A percentile compares a stretch with the other conserved stretches of the same genome.
Conservation (phyloP, 2,113 vertebrate species). For the Aleadryas rufinucha region DNA sequence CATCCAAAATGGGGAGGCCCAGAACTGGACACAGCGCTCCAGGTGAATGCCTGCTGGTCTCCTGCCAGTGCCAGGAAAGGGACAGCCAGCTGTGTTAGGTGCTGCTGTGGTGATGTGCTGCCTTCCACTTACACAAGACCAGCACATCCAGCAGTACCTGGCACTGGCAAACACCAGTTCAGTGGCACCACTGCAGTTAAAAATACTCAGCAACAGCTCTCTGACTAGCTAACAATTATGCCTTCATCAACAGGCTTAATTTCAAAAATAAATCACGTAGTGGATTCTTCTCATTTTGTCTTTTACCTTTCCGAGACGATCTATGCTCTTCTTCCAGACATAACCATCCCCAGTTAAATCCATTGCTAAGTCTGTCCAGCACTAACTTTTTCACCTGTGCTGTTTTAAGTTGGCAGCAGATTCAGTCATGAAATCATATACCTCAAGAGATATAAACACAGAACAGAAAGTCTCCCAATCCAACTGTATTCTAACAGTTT, state of each 20-base stretch:
- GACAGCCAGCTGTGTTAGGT: rapidly evolving
- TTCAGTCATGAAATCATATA: neutral
- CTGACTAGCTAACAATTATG: too few species aligned
- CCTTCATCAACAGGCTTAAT: neutral
- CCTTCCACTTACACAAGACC: rapidly evolving
- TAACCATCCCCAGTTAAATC: neutral
- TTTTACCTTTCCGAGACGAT: neutral
- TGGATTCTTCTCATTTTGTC: neutral
- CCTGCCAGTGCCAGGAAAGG: neutral
- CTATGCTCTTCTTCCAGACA: neutral
- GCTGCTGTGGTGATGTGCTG: neutral
- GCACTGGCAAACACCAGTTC: neutral
- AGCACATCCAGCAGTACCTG: too few species aligned
- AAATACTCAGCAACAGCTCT: neutral
- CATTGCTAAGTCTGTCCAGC: neutral
- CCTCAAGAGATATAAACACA: neutral
- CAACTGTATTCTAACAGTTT: neutral
- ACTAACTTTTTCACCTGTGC: neutral
- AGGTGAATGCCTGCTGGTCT: neutral
- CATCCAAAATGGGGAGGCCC: rapidly evolving
- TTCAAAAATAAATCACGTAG: neutral
- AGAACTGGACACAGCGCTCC: rapidly evolving
- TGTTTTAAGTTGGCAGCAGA: neutral
- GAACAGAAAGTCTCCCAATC: neutral
- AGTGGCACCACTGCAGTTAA: neutral